phyloP scores from a whole-genome alignment of 2,888 invertebrate species.

The Rhyacophila evoluta region DNA sequence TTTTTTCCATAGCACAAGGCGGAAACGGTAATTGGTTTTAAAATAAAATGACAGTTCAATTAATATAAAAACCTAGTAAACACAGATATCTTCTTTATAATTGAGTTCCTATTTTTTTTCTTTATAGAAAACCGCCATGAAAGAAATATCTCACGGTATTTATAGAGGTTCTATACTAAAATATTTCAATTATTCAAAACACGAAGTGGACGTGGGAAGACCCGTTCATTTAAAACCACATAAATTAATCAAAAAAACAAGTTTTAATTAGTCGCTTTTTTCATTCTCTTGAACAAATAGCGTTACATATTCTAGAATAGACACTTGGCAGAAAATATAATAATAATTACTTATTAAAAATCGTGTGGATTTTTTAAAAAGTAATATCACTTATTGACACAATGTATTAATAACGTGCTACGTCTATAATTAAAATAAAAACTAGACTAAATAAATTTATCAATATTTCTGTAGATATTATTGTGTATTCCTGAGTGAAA shows the following conservation, averaged over 20 bases:
- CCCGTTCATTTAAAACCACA: conserved; percentile 5
- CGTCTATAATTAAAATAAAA: neutral
- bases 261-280: conserved; percentile 5
- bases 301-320: neutral
- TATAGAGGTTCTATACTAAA: neutral
- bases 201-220: neutral
- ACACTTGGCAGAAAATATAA: neutral
- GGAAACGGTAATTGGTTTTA: too few species aligned
- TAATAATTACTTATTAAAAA: neutral
- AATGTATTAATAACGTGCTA: neutral
- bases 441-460: neutral
- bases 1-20: too few species aligned
- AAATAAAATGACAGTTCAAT: too few species aligned
- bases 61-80: too few species aligned
- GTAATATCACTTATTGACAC: neutral
- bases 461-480: too few species aligned
- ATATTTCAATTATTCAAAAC: neutral
- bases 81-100: neutral
- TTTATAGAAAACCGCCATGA: neutral
- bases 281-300: neutral
- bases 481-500: too few species aligned
- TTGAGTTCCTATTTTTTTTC: neutral
- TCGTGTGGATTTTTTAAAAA: neutral
- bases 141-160: neutral
- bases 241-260: conserved; percentile 22